Conservation (phyloP, 2,797 vertebrate species). For the Pipistrellus nathusii region DNA sequence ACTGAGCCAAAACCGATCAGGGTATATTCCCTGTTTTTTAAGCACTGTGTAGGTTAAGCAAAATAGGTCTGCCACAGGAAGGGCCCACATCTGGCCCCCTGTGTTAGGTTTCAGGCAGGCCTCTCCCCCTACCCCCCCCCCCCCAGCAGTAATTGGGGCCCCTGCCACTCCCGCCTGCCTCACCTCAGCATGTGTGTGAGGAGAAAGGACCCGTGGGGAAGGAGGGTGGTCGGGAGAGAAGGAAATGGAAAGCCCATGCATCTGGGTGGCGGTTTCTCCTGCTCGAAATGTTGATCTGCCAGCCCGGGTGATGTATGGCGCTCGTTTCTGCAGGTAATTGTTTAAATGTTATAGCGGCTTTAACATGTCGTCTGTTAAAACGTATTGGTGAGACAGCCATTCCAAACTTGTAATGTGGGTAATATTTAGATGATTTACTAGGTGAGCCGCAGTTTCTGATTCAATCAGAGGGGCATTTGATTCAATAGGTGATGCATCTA, state of each 20-base stretch:
- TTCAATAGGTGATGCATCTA: slow-evolving; percentile 87
- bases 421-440: slow-evolving; percentile 90
- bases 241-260: not conserved
- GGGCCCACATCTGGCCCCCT: slow-evolving; percentile 42
- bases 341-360: slow-evolving; percentile 88
- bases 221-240: not conserved
- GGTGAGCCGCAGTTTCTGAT: slow-evolving; percentile 87
- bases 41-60: slow-evolving; percentile 18
- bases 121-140: not conserved
- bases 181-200: not conserved
- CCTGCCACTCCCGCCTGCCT: not conserved
- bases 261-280: slow-evolving; percentile 62
- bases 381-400: slow-evolving; percentile 85
- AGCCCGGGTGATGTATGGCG: slow-evolving; percentile 82
- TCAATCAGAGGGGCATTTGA: slow-evolving; percentile 88
- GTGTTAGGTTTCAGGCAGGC: not conserved
- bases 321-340: slow-evolving; percentile 85
- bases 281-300: slow-evolving; percentile 72
- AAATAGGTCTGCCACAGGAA: not conserved
- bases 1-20: no score
- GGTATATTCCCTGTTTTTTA: not conserved
- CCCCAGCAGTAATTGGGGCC: not conserved
- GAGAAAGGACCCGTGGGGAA: not conserved
- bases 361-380: slow-evolving; percentile 88
- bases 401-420: slow-evolving; percentile 83